A percentile compares a stretch with the other conserved stretches of the same genome.
phyloP scores from a whole-genome alignment of 2,797 vertebrate species.

The Protonibea diacanthus region DNA sequence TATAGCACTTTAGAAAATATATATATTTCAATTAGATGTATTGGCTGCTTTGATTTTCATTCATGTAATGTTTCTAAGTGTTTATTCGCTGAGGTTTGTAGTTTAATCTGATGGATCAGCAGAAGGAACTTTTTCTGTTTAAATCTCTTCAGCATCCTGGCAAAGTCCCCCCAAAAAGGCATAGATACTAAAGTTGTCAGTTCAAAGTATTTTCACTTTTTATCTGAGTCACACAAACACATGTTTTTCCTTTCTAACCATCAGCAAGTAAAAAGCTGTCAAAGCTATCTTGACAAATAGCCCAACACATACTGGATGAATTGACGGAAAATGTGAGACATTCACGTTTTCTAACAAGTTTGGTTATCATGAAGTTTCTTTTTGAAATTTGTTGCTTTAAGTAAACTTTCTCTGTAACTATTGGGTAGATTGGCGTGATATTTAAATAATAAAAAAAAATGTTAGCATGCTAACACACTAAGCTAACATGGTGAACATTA shows the following conservation, averaged over 20 bases:
- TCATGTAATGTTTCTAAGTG: background rate
- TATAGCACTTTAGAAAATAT: conserved; percentile 14
- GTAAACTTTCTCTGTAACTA: background rate
- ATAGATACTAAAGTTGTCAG: background rate
- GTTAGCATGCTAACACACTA: too few relatives aligned
- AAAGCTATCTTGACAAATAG: too few relatives aligned
- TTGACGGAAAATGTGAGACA: background rate
- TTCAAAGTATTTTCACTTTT: background rate
- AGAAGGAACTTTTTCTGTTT: background rate
- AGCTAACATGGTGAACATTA: too few relatives aligned
- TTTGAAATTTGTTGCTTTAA: background rate
- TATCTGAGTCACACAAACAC: background rate
- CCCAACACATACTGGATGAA: background rate
- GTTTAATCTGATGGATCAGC: conserved; percentile 2
- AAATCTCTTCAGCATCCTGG: background rate
- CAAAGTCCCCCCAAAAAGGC: background rate
- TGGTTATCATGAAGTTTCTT: background rate
- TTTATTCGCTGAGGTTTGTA: conserved; percentile 14
- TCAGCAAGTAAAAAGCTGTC: background rate
- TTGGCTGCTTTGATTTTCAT: background rate
- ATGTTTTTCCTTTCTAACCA: background rate
- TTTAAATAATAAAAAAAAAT: too few relatives aligned
- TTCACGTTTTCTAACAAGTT: background rate
- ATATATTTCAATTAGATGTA: conserved; percentile 6
- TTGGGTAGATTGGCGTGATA: too few relatives aligned